Conservation (phyloP, 1,140 invertebrate genomes). For the Zaprionus capensis region DNA sequence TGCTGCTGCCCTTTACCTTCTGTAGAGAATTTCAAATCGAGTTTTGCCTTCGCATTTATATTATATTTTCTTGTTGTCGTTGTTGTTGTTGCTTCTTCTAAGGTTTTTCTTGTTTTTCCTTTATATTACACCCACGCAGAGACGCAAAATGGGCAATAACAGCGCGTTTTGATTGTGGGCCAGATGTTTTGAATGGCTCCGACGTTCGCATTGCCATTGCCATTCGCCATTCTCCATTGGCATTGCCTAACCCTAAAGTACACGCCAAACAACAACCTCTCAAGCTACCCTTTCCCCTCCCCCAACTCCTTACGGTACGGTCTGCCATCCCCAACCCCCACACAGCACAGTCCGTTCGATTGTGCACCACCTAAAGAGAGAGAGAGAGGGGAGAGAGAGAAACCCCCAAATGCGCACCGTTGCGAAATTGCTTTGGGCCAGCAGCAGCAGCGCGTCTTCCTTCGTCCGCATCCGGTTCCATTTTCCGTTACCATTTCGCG, state of each 20-base stretch:
- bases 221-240: conserved; percentile 21
- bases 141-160: conserved; percentile 62
- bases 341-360: not conserved
- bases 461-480: conserved; percentile 1
- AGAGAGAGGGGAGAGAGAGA: not conserved
- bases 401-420: conserved; percentile 45
- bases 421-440: conserved; percentile 57
- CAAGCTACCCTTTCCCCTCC: not conserved
- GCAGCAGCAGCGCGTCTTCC: conserved; percentile 23
- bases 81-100: conserved; percentile 4
- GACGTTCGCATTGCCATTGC: conserved; percentile 40
- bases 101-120: conserved; percentile 17
- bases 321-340: not conserved
- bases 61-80: conserved; percentile 16
- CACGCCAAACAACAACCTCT: conserved; percentile 19
- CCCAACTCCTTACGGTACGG: not conserved
- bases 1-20: conserved; percentile 9
- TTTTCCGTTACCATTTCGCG: not conserved
- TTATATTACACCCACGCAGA: conserved; percentile 58
- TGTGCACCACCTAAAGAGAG: conserved; percentile 13
- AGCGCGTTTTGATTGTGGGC: conserved; percentile 65
- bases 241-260: conserved; percentile 58
- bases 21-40: conserved; percentile 47
- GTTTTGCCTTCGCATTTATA: conserved; percentile 43
- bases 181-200: conserved; percentile 64